These are phyloP conservation scores for Uromys caudimaculatus DNA, from an alignment of 2,797 vertebrate genomes.

Conservation along the genomic window DNA sequence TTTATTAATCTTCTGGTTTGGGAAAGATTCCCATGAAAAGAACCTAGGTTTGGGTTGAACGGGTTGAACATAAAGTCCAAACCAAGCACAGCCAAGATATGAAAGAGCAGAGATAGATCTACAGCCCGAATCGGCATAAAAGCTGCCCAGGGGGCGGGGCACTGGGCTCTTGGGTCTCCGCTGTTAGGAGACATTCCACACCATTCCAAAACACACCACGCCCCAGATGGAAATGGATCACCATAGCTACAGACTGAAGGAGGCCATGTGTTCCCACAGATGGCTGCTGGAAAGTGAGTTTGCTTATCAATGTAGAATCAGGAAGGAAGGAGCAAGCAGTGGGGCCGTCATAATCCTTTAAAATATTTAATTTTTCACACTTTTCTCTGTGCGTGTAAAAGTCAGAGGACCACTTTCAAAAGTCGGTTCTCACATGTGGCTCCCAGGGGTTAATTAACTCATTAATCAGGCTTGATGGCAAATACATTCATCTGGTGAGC, in stretches of 20 bases:
- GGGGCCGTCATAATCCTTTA: neutral
- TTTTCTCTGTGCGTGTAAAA: neutral
- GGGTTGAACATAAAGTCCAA: neutral
- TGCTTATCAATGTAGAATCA: constrained; percentile 21
- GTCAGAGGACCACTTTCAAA: neutral
- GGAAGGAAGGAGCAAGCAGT: neutral
- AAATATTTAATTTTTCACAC: neutral
- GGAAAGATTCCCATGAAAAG: constrained; percentile 51
- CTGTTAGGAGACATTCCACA: neutral
- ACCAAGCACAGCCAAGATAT: neutral
- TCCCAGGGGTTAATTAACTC: neutral
- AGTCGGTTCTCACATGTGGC: neutral
- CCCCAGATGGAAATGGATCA: neutral
- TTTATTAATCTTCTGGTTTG: constrained; percentile 41
- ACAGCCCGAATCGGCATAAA: neutral
- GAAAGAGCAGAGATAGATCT: neutral
- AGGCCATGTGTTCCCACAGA: constrained; percentile 48
- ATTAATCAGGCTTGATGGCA: neutral
- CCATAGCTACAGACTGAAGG: constrained; percentile 22
- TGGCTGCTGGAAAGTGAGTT: constrained; percentile 46
- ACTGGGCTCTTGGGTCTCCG: neutral
- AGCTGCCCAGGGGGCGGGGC: fast-evolving
- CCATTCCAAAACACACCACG: neutral
- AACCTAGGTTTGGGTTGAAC: neutral
- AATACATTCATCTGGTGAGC: neutral